Conservation (phyloP, 2,113 vertebrate species). For the Sciurus niger region DNA sequence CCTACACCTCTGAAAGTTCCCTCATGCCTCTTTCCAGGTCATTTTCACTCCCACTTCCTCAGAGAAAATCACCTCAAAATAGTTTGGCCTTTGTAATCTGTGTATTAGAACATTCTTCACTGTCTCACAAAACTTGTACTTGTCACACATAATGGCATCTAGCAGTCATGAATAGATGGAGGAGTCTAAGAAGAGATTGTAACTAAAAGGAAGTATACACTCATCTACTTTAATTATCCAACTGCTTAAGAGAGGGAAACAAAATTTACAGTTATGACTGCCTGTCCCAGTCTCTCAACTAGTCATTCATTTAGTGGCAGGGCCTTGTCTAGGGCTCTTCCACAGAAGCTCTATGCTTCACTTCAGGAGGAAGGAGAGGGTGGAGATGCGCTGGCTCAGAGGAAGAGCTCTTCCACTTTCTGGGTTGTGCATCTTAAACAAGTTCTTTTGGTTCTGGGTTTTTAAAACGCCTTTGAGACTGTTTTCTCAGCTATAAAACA, state of each 20-base stretch:
- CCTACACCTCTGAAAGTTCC: not conserved
- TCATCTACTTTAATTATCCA: constrained; percentile 18
- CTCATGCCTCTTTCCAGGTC: not conserved
- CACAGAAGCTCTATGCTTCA: not conserved
- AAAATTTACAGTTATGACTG: not conserved
- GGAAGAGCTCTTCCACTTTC: not conserved
- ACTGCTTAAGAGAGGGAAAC: constrained; percentile 19
- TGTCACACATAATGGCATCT: constrained; percentile 13
- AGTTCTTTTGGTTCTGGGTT: not conserved
- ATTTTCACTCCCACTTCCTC: not conserved
- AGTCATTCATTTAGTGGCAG: not conserved
- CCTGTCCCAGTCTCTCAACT: not conserved
- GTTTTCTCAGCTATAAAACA: constrained; percentile 26
- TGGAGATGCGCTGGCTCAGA: not conserved
- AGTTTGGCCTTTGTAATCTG: constrained; percentile 9
- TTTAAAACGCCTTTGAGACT: constrained; percentile 13
- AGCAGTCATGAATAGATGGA: constrained; percentile 26
- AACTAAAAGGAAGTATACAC: constrained; percentile 13
- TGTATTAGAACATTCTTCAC: not conserved
- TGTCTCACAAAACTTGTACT: not conserved
- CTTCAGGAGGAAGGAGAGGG: constrained; percentile 7
- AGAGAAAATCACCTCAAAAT: not conserved
- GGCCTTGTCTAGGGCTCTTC: not conserved
- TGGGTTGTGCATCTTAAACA: not conserved
- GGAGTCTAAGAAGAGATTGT: not conserved